These are phyloP conservation scores for Hoplias malabaricus DNA, from an alignment of 2,113 vertebrate genomes.

Conservation along the genomic window DNA sequence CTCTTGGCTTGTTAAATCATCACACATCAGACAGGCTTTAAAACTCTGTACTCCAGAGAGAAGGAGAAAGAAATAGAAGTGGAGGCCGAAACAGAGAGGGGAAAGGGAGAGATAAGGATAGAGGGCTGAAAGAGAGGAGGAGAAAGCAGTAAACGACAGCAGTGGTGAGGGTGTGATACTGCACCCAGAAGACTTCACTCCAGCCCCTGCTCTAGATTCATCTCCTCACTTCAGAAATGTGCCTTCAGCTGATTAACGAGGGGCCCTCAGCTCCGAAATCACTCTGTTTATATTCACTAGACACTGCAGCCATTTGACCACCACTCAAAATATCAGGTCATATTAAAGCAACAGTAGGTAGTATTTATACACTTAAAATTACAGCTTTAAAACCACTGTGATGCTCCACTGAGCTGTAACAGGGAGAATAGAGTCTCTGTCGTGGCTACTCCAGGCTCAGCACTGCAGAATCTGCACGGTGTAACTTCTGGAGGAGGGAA, in stretches of 20 bases:
- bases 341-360: too few species aligned
- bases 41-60: slow-evolving; percentile 5
- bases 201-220: background rate
- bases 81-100: background rate
- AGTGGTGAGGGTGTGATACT: background rate
- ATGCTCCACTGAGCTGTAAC: too few species aligned
- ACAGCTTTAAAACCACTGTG: too few species aligned
- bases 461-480: too few species aligned
- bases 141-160: background rate
- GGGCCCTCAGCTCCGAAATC: background rate
- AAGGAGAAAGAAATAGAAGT: background rate
- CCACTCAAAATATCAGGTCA: too few species aligned
- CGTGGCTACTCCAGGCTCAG: too few species aligned
- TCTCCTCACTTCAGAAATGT: background rate
- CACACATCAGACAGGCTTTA: slow-evolving; percentile 8
- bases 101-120: background rate
- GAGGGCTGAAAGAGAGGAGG: background rate
- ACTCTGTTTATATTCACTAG: too few species aligned
- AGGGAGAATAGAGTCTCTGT: too few species aligned
- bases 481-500: too few species aligned
- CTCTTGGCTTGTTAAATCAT: slow-evolving; percentile 38
- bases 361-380: too few species aligned
- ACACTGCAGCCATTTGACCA: too few species aligned
- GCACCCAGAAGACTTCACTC: background rate
- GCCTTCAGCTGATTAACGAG: background rate